Evolutionary conservation across 2,888 invertebrate species (phyloP).

Genomic region (Bellardia bayeri): DNA sequence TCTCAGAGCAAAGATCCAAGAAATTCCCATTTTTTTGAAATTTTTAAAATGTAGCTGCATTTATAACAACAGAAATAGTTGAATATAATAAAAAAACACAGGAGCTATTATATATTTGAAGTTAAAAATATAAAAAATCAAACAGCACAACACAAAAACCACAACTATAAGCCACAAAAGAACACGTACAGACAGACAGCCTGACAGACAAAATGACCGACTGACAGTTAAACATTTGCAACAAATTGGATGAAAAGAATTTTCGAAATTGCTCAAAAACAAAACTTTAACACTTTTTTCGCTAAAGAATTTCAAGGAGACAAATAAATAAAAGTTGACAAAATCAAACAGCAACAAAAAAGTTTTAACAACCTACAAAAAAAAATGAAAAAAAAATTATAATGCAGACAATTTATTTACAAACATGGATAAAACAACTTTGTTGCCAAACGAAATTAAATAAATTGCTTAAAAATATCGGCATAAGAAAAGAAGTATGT

Average conservation of each 20-base stretch:
- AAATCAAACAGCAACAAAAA: constrained; percentile 10
- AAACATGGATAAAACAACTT: constrained; percentile 37
- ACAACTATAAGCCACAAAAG: neutral
- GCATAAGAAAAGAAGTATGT: neutral
- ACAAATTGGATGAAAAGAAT: constrained; percentile 72
- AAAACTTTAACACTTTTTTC: constrained; percentile 71
- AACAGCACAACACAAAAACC: constrained; percentile 1
- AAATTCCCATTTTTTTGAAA: constrained; percentile 15
- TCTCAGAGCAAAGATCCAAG: neutral
- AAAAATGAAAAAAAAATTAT: neutral
- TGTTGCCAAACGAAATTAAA: constrained; percentile 31
- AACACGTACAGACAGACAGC: neutral
- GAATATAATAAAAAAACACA: constrained; percentile 4
- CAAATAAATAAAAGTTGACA: constrained; percentile 56
- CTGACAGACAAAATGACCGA: neutral
- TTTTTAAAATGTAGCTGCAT: neutral
- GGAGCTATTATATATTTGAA: neutral
- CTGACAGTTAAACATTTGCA: constrained; percentile 31
- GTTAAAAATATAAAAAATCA: constrained; percentile 24
- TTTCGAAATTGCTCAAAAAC: constrained; percentile 65
- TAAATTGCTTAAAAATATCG: constrained; percentile 35
- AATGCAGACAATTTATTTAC: constrained; percentile 37
- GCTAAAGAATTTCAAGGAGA: constrained; percentile 67
- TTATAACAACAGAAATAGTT: neutral
- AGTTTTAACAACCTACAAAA: neutral